phyloP scores from a whole-genome alignment of 2,797 vertebrate species.

The Rhinophrynus dorsalis region DNA sequence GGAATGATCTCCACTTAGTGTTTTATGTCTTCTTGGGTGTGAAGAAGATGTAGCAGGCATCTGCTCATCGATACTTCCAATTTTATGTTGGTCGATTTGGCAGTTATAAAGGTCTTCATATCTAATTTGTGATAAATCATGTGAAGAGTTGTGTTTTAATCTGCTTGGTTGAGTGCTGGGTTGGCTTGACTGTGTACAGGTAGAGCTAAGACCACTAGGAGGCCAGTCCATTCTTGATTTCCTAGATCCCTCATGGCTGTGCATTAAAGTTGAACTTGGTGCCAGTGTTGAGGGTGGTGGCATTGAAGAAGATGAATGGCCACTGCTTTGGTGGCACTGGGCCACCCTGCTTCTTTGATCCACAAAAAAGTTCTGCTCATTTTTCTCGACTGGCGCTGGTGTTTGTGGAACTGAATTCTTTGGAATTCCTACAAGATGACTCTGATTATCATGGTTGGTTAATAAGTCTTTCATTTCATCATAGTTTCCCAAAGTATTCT shows the following conservation, averaged over 20 bases:
- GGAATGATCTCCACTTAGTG: slow-evolving; percentile 63
- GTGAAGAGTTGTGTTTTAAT: slow-evolving; percentile 72
- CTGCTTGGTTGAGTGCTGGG: slow-evolving; percentile 67
- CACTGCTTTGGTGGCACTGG: slow-evolving; percentile 63
- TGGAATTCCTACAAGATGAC: slow-evolving; percentile 94
- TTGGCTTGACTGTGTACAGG: slow-evolving; percentile 63
- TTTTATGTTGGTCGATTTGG: slow-evolving; percentile 80
- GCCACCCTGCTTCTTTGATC: slow-evolving; percentile 77
- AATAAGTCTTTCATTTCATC: slow-evolving; percentile 94
- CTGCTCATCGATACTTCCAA: slow-evolving; percentile 67
- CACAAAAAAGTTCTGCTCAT: slow-evolving; percentile 76
- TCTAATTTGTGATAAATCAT: slow-evolving; percentile 79
- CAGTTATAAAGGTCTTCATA: slow-evolving; percentile 84
- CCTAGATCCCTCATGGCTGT: slow-evolving; percentile 76
- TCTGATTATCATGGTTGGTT: slow-evolving; percentile 91
- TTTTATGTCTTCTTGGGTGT: slow-evolving; percentile 71
- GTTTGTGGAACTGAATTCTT: slow-evolving; percentile 80
- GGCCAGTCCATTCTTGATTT: slow-evolving; percentile 86
- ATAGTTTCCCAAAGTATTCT: slow-evolving; percentile 91
- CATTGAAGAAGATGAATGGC: slow-evolving; percentile 67
- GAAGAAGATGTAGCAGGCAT: slow-evolving; percentile 75
- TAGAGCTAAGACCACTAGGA: slow-evolving; percentile 71
- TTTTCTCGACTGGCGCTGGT: slow-evolving; percentile 69
- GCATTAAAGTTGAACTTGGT: slow-evolving; percentile 69
- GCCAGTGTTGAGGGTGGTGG: slow-evolving; percentile 75